Evolutionary conservation across 53 echinoderm and acorn worm genomes (phyloP).

Genomic region (Zoroaster sp.): DNA sequence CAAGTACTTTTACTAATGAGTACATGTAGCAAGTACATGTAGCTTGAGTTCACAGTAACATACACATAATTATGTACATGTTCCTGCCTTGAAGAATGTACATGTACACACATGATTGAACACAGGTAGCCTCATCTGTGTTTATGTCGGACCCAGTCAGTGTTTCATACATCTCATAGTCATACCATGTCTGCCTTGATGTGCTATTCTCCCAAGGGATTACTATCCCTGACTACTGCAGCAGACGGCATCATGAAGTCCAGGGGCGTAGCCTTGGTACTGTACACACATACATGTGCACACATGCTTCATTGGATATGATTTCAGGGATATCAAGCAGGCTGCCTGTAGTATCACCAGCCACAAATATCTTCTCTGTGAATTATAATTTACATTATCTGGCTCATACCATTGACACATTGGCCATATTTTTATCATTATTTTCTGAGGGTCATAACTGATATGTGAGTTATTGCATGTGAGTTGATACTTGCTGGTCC

Average conservation of each 20-base stretch:
- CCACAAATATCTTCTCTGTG: background rate
- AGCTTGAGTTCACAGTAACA: background rate
- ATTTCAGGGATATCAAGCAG: background rate
- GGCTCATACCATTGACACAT: background rate
- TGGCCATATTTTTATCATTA: background rate
- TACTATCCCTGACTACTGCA: background rate
- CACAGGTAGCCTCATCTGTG: background rate
- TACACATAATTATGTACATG: background rate
- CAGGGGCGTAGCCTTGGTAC: background rate
- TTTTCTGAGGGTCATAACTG: background rate
- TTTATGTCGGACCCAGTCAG: background rate
- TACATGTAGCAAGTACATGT: background rate
- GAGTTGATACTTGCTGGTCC: background rate
- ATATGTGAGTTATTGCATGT: background rate
- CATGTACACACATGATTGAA: background rate
- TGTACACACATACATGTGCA: background rate
- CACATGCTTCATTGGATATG: background rate
- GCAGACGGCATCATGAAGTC: background rate
- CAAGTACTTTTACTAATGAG: too few relatives aligned
- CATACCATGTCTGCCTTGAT: background rate
- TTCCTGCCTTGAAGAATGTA: background rate
- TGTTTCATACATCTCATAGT: background rate
- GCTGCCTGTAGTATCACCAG: background rate
- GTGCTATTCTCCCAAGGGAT: background rate
- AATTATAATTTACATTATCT: background rate